Evolutionary conservation across 2,113 vertebrate species (phyloP), one percentile per base, ranked within the genome.

Genomic region (Ctenodactylus gundi): DNA sequence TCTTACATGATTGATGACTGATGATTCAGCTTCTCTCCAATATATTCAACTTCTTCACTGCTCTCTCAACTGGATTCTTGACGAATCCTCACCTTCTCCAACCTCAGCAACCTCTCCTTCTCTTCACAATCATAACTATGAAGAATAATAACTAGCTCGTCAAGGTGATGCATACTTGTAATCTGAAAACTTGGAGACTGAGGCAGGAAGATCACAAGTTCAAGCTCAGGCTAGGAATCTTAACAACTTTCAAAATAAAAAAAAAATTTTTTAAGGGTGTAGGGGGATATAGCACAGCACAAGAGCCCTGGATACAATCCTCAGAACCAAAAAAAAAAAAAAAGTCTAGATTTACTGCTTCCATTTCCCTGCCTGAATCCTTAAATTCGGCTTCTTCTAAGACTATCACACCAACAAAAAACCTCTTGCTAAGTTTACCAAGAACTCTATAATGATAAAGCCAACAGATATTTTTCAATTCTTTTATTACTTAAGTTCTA

Each of bases 341-440:
- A 75, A 15, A 57, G 44, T 73, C 46, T 82, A 39, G 62, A 25
- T 67, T 86, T 46, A 91, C 25, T 60, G 39, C 39, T 36, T 91
- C 34, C 83, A 41, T 51, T 49, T 65, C 58, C 34, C 73, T 75
- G 58, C 18, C n/a, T 29, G 6, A 67, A 51, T 58, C n/a, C n/a
- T 67, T 82, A 31, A 34, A 57, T 91, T n/a, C 20, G 29, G 34
- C 57, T 57, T 58, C 14, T 75, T 90, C 49, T 57, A 25, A n/a
- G 29, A n/a, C 62, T 49, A 55, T 75, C 34, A 58, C 62, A 94
- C 25, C 75, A 86, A 72, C 31, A 93, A 67, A 93, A 88, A 39
- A 83, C 77, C 15, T 86, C 58, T 76, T 39, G 29, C 27, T 58
- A 82, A 86, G 67, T 39, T 65, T 58, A 91, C 49, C 76, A 58